Evolutionary conservation across 2,113 vertebrate genomes (phyloP), one percentile per base, ranked within the genome.

Genomic region (Equus przewalskii): DNA sequence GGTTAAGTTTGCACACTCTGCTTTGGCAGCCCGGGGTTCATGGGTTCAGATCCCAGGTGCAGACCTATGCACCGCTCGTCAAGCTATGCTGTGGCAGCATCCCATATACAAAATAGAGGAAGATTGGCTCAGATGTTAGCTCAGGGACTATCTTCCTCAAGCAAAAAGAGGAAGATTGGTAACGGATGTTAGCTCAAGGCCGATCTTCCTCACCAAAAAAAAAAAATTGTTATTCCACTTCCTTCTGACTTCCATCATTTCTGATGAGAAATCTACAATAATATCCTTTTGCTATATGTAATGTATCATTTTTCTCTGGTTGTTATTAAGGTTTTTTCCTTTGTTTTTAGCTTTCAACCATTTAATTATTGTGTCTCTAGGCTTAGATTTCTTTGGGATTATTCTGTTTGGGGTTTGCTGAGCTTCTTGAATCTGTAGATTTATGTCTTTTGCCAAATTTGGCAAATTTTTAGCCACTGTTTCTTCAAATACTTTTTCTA

Each of bases 351-450:
- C 73, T 96, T 94, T 83, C 5, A 84, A 1, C n/a, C 28, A 60
- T 79, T 88, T 73, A 46, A 89, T 89, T 89, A 56, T 56, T 26
- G 9, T 89, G 1, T 62, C 2, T 94, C 36, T 89, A 21, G 49
- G 13, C 33, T 88, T 96, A 49, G 12, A 87, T 91, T 88, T 96
- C 62, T 88, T 78, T 65, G 21, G 7, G 26, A 60, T 93, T 82
- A 78, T 79, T 72, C 54, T 89, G 0, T 94, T 75, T 26, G 22
- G 36, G 44, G 22, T 73, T 91, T 26, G 13, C 44, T 72, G 69
- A 89, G 10, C 46, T 86, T 69, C 84, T 91, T 80, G 8, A 91
- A 44, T 96, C 58, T 56, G 7, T 92, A 54, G 22, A 44, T 81
- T 60, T 89, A 62, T 88, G 7, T 83, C 24, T 81, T 83, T 56